These are phyloP conservation scores for Conus ventricosus DNA, from an alignment of 1,140 invertebrate species.

Conservation along the genomic window DNA sequence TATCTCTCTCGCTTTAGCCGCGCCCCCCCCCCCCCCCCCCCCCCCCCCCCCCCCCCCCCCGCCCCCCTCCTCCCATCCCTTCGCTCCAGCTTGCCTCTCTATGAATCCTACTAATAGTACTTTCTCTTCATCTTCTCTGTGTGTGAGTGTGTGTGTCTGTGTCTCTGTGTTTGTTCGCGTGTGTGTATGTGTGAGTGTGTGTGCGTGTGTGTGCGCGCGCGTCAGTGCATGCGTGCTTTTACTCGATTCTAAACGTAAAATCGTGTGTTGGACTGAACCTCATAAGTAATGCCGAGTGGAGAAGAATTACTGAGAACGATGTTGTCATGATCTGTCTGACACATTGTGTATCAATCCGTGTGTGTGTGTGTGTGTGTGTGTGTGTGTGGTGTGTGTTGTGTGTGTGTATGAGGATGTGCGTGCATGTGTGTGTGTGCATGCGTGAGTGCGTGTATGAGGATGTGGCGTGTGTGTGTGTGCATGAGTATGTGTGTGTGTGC, in stretches of 20 bases:
- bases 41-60: neutral
- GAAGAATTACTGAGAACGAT: no score
- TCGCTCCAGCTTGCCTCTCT: neutral
- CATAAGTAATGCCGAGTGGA: no score
- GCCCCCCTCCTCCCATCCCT: neutral
- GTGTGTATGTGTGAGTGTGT: neutral
- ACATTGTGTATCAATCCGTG: no score
- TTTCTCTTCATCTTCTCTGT: neutral
- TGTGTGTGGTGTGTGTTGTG: neutral
- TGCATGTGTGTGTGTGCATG: neutral
- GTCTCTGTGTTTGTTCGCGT: neutral
- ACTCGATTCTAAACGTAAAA: no score
- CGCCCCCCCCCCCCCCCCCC: neutral
- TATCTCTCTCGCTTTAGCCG: neutral
- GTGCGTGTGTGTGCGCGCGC: no score
- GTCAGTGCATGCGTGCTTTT: neutral
- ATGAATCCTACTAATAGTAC: neutral
- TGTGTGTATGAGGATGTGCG: neutral
- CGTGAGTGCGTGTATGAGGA: neutral
- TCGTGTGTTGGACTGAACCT: no score
- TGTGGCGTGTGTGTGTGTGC: neutral
- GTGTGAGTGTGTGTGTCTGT: neutral
- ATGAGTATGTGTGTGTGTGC: neutral
- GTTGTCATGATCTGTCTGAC: no score
- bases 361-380: neutral